Conservation (phyloP, 2,113 vertebrate species). For the Perccottus glenii region DNA sequence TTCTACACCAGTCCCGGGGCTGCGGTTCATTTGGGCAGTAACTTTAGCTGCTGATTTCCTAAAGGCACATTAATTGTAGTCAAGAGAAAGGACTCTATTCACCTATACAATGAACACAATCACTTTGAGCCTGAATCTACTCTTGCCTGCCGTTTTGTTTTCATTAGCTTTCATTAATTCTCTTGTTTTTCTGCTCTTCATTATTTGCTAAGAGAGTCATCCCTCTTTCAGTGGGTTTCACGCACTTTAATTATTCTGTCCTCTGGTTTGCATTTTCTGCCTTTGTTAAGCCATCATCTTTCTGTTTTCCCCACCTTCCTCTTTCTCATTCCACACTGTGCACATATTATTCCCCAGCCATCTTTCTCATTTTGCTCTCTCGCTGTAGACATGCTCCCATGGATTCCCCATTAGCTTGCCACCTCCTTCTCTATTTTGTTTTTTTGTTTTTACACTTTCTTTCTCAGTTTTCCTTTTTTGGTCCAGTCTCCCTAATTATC, state of each 20-base stretch:
- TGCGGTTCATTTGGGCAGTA: slow-evolving; percentile 5
- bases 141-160: slow-evolving; percentile 32
- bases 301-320: slow-evolving; percentile 11
- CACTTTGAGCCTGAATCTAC: slow-evolving; percentile 22
- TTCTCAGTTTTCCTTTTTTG: slow-evolving; percentile 26
- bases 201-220: slow-evolving; percentile 62
- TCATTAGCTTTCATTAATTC: slow-evolving; percentile 55
- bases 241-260: slow-evolving; percentile 43
- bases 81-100: slow-evolving; percentile 6
- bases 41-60: slow-evolving; percentile 18
- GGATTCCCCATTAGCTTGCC: slow-evolving; percentile 38
- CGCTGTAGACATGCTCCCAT: slow-evolving; percentile 12
- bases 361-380: slow-evolving; percentile 26
- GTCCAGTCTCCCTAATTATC: slow-evolving; percentile 32
- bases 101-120: slow-evolving; percentile 28
- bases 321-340: slow-evolving; percentile 1
- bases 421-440: slow-evolving; percentile 1
- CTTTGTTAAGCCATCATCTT: slow-evolving; percentile 19
- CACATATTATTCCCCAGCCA: slow-evolving; percentile 34
- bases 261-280: slow-evolving; percentile 36
- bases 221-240: slow-evolving; percentile 34
- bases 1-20: background rate
- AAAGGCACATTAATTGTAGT: slow-evolving; percentile 35
- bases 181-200: slow-evolving; percentile 34
- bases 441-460: slow-evolving; percentile 18